These are phyloP conservation scores for Hermatobates lingyangjiaoensis DNA, from an alignment of 1,140 invertebrate genomes.

Conservation along the genomic window DNA sequence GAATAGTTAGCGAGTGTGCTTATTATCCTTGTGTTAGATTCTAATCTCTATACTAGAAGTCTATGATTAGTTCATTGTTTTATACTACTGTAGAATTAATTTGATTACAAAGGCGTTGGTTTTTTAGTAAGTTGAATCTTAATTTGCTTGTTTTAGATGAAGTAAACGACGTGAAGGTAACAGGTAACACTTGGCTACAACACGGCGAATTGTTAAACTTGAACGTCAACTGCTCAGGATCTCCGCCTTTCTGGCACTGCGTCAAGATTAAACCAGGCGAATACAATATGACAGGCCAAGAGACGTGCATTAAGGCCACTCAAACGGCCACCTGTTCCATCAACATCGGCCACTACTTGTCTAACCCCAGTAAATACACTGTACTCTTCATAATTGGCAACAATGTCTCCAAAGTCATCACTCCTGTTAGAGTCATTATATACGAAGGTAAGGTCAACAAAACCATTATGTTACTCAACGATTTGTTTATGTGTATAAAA, in stretches of 20 bases:
- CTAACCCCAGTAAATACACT: conserved; percentile 40
- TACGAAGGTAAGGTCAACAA: conserved; percentile 44
- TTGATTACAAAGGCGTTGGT: neutral
- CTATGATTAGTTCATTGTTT: too few relatives aligned
- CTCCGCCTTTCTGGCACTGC: conserved; percentile 45
- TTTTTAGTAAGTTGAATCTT: neutral
- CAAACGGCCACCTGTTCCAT: conserved; percentile 7
- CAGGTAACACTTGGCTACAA: conserved; percentile 57
- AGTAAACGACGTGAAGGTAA: conserved; percentile 39
- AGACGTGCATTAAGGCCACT: conserved; percentile 33
- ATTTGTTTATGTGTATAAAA: too few relatives aligned
- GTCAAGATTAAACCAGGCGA: conserved; percentile 36
- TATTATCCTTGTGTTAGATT: too few relatives aligned
- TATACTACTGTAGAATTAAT: conserved; percentile 5
- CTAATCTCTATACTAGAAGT: too few relatives aligned
- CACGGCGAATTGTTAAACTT: conserved; percentile 54
- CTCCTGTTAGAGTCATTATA: conserved; percentile 50
- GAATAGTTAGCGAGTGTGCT: too few relatives aligned
- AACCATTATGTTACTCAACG: too few relatives aligned
- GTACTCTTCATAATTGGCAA: conserved; percentile 54
- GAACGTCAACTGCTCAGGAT: conserved; percentile 39
- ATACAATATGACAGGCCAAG: conserved; percentile 60
- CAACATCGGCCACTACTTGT: conserved; percentile 35
- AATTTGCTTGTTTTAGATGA: conserved; percentile 36
- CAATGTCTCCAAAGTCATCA: conserved; percentile 42